Evolutionary conservation across 2,113 vertebrate species (phyloP), one percentile per base, ranked within the genome.

Genomic region (Callipepla squamata): DNA sequence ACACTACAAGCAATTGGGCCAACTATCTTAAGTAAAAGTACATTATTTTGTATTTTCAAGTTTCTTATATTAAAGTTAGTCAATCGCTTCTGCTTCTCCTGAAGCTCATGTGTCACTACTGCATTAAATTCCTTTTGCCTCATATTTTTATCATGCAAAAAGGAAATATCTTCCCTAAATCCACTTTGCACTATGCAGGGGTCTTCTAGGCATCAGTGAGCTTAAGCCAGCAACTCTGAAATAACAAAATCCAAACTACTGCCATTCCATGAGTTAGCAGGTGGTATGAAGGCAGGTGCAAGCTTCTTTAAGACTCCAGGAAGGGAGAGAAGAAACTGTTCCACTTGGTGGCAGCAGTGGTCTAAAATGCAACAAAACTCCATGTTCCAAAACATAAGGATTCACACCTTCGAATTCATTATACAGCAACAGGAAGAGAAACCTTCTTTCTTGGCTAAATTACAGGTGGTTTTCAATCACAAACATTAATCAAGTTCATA

Each of bases 281-380:
- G 20, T 44, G 21, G 26, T 2, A 19, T 57, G 73, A 86, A 91
- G 42, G 22, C 47, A 85, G 62, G 20, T 1, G 2, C 23, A 68
- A 86, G 72, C 72, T 85, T 67, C 73, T 79, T 62, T 38, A 89
- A 84, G 65, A 63, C 48, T 58, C 62, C 16, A 0, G 26, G 19
- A 83, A 80, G 25, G 79, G 45, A 26, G 65, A 61, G 36, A 86
- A 42, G 44, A 78, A 96, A 68, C 68, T 88, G 51, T 84, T 93
- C 95, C 96, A 94, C 94, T 81, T 91, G 96, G 85, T 95, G 95
- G 95, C 94, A 95, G 95, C 80, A 95, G 87, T 81, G 91, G n/a
- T 44, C 87, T 84, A 92, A 92, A 89, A 85, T 87, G 89, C 34
- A 87, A 34, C 23, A 12, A 83, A 75, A 32, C 67, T 73, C 73